Conservation (phyloP, 2,113 vertebrate species). For the Crocuta crocuta region DNA sequence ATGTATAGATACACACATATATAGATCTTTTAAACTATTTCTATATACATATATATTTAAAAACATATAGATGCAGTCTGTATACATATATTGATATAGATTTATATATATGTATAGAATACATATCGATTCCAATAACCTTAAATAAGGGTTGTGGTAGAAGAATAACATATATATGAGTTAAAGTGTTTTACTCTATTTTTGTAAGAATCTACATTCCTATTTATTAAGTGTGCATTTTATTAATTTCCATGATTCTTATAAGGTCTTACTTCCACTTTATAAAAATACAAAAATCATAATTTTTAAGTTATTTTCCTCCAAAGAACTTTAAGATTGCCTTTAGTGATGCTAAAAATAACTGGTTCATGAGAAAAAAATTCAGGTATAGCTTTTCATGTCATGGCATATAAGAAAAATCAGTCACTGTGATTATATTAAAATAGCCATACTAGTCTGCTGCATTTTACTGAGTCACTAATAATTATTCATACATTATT, state of each 20-base stretch:
- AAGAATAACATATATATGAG: background rate
- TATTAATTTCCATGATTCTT: background rate
- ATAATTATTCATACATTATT: background rate
- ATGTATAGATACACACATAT: background rate
- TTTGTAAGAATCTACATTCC: background rate
- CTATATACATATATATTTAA: background rate
- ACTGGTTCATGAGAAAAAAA: background rate
- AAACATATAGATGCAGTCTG: background rate
- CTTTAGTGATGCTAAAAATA: background rate
- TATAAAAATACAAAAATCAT: constrained; percentile 5
- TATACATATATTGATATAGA: background rate
- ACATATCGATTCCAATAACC: background rate
- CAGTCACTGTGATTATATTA: background rate
- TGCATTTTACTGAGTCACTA: constrained; percentile 1
- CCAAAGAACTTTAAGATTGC: background rate
- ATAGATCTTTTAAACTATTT: background rate
- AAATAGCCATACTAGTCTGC: background rate
- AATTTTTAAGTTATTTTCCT: background rate
- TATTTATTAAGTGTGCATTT: background rate
- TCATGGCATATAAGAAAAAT: background rate
- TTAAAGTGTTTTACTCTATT: background rate
- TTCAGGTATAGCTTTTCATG: background rate
- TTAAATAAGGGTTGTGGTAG: background rate
- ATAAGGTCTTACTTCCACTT: background rate
- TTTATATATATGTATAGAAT: background rate